Conservation (phyloP, 2,797 vertebrate species). For the Notamacropus eugenii region DNA sequence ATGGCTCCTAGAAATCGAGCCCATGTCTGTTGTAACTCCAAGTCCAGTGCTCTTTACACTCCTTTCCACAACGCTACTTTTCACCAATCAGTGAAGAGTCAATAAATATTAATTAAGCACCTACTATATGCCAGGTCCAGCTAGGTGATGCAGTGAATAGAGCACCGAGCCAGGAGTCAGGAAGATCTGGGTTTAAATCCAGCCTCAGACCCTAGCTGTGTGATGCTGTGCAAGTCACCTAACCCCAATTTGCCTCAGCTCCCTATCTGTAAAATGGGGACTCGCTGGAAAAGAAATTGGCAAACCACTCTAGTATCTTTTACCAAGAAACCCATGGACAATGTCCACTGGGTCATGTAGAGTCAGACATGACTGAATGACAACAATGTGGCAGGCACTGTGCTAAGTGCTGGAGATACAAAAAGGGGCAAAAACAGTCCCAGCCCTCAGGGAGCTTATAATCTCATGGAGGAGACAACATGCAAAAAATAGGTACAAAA, state of each 20-base stretch:
- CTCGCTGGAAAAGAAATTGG: not conserved
- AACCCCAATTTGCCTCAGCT: not conserved
- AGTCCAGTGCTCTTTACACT: not conserved
- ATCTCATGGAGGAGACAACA: not conserved
- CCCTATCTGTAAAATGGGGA: not conserved
- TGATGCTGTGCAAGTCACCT: not conserved
- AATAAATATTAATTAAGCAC: not conserved
- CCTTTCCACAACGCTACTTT: not conserved
- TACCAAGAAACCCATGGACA: not conserved
- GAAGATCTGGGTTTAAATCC: not conserved
- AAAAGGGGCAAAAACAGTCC: not conserved
- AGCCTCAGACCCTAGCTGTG: not conserved
- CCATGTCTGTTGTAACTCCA: not conserved
- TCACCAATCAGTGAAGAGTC: not conserved
- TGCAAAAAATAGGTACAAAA: not conserved
- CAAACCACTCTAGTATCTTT: not conserved
- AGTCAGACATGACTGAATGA: not conserved
- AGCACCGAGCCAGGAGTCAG: not conserved
- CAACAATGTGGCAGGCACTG: not conserved
- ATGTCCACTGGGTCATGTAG: not conserved
- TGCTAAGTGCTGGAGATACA: not conserved
- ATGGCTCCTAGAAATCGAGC: not conserved
- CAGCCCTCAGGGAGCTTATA: not conserved
- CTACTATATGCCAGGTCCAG: not conserved
- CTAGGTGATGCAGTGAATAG: not conserved